Evolutionary conservation across 1,140 invertebrate species (phyloP).

Genomic region (Anoplophora glabripennis): DNA sequence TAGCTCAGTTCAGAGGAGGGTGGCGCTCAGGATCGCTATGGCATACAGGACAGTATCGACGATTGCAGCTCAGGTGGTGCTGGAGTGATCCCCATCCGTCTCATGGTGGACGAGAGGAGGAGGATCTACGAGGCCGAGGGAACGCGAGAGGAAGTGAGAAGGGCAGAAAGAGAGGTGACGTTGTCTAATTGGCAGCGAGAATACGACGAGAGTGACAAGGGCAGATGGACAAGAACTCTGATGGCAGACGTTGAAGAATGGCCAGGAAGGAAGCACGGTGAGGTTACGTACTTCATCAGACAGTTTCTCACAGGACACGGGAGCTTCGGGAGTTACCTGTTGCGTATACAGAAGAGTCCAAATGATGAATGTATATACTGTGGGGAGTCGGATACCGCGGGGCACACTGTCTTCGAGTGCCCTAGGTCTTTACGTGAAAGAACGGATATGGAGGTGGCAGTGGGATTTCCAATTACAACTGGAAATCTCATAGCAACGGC

Average conservation of each 20-base stretch:
- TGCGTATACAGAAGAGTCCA: not conserved
- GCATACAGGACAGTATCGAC: not conserved
- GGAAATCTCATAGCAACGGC: no score
- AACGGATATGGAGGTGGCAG: no score
- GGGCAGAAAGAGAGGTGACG: not conserved
- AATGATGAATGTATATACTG: not conserved
- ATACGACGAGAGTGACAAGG: not conserved
- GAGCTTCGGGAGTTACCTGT: not conserved
- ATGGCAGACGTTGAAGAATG: not conserved
- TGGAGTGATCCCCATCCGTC: slow-evolving; percentile 12
- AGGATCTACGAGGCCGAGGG: not conserved
- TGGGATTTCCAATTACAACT: no score
- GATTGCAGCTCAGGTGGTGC: not conserved
- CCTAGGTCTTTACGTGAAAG: not conserved
- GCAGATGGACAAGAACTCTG: not conserved
- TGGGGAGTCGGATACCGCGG: not conserved
- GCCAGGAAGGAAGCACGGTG: not conserved
- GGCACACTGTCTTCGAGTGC: not conserved
- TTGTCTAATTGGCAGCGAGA: not conserved
- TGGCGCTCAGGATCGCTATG: not conserved
- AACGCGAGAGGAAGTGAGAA: not conserved
- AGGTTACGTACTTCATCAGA: not conserved
- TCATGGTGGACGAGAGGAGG: slow-evolving; percentile 11
- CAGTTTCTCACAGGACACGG: slow-evolving; percentile 5
- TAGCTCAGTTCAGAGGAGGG: slow-evolving; percentile 4